Evolutionary conservation across 2,888 invertebrate species (phyloP).

Genomic region (Dynastes maya): DNA sequence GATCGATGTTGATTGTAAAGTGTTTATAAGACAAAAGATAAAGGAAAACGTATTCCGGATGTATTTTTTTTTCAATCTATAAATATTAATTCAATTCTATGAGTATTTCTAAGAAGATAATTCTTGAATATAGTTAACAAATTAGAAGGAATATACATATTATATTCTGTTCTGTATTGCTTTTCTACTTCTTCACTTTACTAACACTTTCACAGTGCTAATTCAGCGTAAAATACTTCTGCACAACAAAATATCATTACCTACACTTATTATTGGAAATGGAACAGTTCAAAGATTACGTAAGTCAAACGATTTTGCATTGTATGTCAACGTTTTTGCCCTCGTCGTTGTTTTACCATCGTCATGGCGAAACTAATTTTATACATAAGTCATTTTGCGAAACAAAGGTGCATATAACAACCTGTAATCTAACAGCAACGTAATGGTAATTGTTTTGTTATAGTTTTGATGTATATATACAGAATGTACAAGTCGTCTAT

Average conservation of each 20-base stretch:
- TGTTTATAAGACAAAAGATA: not conserved
- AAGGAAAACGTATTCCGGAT: not conserved
- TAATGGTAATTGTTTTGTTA: too few relatives aligned
- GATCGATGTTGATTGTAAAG: too few relatives aligned
- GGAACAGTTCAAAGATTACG: not conserved
- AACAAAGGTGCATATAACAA: too few relatives aligned
- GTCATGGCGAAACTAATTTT: too few relatives aligned
- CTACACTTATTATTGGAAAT: too few relatives aligned
- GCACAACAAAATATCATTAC: not conserved
- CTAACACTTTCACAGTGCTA: conserved; percentile 13
- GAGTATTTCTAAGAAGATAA: too few relatives aligned
- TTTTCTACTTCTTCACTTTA: not conserved
- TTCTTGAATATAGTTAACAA: too few relatives aligned
- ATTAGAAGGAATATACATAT: too few relatives aligned
- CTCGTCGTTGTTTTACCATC: not conserved
- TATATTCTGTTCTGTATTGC: not conserved
- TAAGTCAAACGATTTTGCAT: not conserved
- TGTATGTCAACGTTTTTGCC: conserved; percentile 6
- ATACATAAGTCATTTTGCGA: too few relatives aligned
- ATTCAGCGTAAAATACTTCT: not conserved
- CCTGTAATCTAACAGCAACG: too few relatives aligned
- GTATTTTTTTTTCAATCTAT: not conserved
- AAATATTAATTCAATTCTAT: not conserved
- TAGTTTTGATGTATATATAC: too few relatives aligned
- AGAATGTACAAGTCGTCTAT: too few relatives aligned